These are phyloP conservation scores for Zhuqinia jingwanae DNA, from an alignment of 2,888 invertebrate genomes.

Conservation along the genomic window DNA sequence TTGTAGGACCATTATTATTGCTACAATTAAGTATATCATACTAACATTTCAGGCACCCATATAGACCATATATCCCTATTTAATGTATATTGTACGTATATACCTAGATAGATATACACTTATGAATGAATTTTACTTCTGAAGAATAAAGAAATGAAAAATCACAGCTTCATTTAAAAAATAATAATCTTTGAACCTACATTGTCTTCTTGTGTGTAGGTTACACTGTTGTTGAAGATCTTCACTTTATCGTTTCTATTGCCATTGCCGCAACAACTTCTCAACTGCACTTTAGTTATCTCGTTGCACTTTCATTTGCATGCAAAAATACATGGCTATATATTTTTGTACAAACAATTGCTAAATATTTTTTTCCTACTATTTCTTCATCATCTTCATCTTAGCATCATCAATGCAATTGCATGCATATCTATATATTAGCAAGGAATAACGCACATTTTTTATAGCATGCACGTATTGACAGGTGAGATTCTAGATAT, in stretches of 20 bases:
- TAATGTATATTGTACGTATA: neutral
- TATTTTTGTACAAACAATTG: neutral
- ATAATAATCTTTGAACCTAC: slow-evolving; percentile 1
- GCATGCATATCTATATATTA: neutral
- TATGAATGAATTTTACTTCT: neutral
- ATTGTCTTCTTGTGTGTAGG: no score
- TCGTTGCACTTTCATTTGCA: slow-evolving; percentile 1
- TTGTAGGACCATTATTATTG: no score
- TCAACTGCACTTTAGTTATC: no score
- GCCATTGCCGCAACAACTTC: neutral
- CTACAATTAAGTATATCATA: no score
- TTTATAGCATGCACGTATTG: neutral
- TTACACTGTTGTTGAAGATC: neutral
- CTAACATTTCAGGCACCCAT: no score
- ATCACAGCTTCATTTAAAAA: no score
- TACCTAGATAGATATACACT: neutral
- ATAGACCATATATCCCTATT: no score
- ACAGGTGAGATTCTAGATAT: neutral
- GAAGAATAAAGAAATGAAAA: neutral
- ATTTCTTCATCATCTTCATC: neutral
- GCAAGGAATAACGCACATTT: neutral
- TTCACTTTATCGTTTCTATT: neutral
- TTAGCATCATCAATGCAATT: neutral
- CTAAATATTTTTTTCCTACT: neutral
- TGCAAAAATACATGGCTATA: neutral